Evolutionary conservation across 2,888 invertebrate species (phyloP).

Genomic region (Theristus sp.): DNA sequence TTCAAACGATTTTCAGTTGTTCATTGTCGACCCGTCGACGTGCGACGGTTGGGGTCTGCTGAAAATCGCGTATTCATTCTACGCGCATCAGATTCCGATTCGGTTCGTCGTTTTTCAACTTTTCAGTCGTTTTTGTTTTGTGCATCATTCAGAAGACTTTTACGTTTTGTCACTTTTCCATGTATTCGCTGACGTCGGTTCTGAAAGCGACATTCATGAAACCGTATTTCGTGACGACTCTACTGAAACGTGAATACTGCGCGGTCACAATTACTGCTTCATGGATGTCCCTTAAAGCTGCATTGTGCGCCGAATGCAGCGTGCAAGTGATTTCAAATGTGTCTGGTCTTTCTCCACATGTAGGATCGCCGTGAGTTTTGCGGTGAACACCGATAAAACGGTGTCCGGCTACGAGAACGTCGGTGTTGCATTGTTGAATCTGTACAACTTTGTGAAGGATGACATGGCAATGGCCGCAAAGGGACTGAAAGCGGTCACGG

Average conservation of each 20-base stretch:
- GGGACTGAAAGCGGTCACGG: constrained; percentile 65
- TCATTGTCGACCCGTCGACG: constrained; percentile 65
- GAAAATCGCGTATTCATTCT: constrained; percentile 70
- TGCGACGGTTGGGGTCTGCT: constrained; percentile 50
- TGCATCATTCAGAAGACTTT: too few relatives aligned
- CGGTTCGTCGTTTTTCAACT: constrained; percentile 20
- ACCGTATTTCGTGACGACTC: too few relatives aligned
- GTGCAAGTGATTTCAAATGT: too few relatives aligned
- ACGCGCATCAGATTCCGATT: constrained; percentile 66
- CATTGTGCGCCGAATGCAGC: too few relatives aligned
- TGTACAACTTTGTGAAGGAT: constrained; percentile 70
- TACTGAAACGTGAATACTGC: too few relatives aligned
- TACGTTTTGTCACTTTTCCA: too few relatives aligned
- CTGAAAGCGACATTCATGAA: too few relatives aligned
- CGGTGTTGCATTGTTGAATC: constrained; percentile 62
- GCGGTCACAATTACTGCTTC: too few relatives aligned
- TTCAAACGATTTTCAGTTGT: constrained; percentile 51
- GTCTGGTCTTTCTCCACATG: too few relatives aligned
- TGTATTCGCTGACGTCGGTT: too few relatives aligned
- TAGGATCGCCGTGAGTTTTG: constrained; percentile 66
- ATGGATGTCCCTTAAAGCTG: too few relatives aligned
- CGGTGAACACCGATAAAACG: constrained; percentile 40
- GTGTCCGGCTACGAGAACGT: constrained; percentile 47
- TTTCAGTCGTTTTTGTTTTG: too few relatives aligned
- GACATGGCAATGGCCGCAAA: constrained; percentile 49